Conservation (phyloP, 2,888 invertebrate species). For the Luperina nickerlii region DNA sequence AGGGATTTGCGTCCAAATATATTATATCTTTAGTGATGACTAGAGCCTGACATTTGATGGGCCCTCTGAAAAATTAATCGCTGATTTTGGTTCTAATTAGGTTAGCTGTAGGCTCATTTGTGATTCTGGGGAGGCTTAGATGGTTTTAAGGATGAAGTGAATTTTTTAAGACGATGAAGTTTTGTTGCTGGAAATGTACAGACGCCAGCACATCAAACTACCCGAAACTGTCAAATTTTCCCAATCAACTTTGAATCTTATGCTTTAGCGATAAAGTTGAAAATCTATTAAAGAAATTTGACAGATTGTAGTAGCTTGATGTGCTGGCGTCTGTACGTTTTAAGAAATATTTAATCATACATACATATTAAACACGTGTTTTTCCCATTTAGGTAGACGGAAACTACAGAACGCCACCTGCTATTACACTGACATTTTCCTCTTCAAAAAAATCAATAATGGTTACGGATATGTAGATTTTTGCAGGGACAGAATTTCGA, state of each 20-base stretch:
- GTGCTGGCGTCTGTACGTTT: too few species aligned
- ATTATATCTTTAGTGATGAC: conserved; percentile 53
- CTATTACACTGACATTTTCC: background rate
- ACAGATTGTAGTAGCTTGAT: too few species aligned
- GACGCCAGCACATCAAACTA: too few species aligned
- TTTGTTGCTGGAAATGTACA: background rate
- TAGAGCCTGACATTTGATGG: conserved; percentile 46
- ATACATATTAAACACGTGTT: background rate
- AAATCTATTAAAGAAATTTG: too few species aligned
- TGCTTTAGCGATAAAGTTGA: too few species aligned
- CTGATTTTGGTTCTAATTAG: conserved; percentile 61
- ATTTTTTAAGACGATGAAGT: conserved; percentile 6
- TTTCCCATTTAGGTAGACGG: background rate
- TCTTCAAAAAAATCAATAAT: background rate
- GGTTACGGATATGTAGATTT: background rate
- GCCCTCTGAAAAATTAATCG: conserved; percentile 55
- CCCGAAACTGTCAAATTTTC: too few species aligned
- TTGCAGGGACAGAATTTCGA: background rate
- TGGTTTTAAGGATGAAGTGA: conserved; percentile 16
- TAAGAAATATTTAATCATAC: background rate
- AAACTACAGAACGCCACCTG: background rate
- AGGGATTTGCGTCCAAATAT: conserved; percentile 57
- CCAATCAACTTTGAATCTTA: too few species aligned
- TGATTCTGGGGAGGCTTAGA: conserved; percentile 31
- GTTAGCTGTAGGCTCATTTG: conserved; percentile 38